phyloP scores from a whole-genome alignment of 2,113 vertebrate genomes.

The Scomber scombrus region DNA sequence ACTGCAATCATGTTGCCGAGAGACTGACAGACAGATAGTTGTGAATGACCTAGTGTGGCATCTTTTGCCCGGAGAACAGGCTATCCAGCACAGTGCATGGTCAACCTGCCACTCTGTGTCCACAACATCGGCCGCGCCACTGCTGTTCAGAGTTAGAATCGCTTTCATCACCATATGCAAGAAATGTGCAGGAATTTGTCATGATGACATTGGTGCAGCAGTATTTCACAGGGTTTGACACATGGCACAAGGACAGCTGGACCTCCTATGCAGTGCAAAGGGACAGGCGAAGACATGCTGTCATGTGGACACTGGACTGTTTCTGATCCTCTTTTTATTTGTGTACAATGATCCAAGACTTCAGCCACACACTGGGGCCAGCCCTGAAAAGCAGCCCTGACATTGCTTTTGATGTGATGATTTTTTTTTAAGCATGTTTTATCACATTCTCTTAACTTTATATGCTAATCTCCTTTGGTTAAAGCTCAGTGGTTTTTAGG shows the following conservation, averaged over 20 bases:
- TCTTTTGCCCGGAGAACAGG: slow-evolving; percentile 30
- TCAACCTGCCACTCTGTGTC: slow-evolving; percentile 19
- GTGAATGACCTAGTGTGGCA: slow-evolving; percentile 41
- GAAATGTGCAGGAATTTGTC: slow-evolving; percentile 39
- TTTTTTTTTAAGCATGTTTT: slow-evolving; percentile 34
- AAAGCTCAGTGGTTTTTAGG: slow-evolving; percentile 45
- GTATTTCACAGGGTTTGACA: slow-evolving; percentile 47
- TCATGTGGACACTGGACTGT: slow-evolving; percentile 34
- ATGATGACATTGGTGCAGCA: slow-evolving; percentile 17
- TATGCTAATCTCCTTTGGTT: slow-evolving; percentile 59
- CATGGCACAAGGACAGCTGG: slow-evolving; percentile 22
- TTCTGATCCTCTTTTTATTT: slow-evolving; percentile 51
- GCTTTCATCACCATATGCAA: slow-evolving; percentile 55
- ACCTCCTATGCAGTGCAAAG: slow-evolving; percentile 37
- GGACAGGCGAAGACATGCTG: slow-evolving; percentile 46
- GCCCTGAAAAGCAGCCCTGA: slow-evolving; percentile 40
- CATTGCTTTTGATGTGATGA: slow-evolving; percentile 35
- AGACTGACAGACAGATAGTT: slow-evolving; percentile 47
- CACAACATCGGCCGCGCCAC: background rate
- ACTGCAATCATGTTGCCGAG: slow-evolving; percentile 35
- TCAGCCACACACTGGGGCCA: slow-evolving; percentile 13
- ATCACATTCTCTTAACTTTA: slow-evolving; percentile 46
- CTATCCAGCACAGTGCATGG: slow-evolving; percentile 33
- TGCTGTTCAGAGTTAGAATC: slow-evolving; percentile 55
- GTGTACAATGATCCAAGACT: slow-evolving; percentile 23